A percentile compares a stretch with the other conserved stretches of the same genome.
Evolutionary conservation across 2,113 vertebrate species (phyloP).

Genomic region (Piprites chloris): DNA sequence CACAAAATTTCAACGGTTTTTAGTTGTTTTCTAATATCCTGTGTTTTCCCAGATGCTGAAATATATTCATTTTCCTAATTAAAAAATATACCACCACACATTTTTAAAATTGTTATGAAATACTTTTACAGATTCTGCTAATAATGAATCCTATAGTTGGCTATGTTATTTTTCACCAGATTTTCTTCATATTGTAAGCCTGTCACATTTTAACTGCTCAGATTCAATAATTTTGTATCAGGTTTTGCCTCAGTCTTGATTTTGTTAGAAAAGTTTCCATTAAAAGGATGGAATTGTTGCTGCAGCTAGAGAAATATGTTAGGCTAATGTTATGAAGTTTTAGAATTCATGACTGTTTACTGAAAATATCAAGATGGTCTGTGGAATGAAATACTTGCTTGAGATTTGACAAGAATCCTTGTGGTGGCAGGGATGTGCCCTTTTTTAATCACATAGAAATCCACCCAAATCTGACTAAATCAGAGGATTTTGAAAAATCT

Average conservation of each 20-base stretch:
- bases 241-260: neutral
- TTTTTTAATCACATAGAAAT: neutral
- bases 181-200: neutral
- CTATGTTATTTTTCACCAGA: neutral
- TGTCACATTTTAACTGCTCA: neutral
- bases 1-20: neutral
- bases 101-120: neutral
- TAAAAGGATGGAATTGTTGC: neutral
- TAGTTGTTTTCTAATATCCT: neutral
- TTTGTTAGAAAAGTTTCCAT: neutral
- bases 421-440: neutral
- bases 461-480: neutral
- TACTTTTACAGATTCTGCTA: neutral
- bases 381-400: neutral
- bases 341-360: neutral
- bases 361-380: neutral
- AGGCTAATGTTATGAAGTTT: neutral
- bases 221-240: neutral
- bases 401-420: neutral
- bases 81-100: neutral
- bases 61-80: neutral
- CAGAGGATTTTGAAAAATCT: neutral
- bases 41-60: neutral
- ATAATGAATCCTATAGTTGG: neutral
- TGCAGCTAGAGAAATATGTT: neutral